These are phyloP conservation scores for Sclerodermus sp. DNA, from an alignment of 2,888 invertebrate genomes.

Conservation along the genomic window DNA sequence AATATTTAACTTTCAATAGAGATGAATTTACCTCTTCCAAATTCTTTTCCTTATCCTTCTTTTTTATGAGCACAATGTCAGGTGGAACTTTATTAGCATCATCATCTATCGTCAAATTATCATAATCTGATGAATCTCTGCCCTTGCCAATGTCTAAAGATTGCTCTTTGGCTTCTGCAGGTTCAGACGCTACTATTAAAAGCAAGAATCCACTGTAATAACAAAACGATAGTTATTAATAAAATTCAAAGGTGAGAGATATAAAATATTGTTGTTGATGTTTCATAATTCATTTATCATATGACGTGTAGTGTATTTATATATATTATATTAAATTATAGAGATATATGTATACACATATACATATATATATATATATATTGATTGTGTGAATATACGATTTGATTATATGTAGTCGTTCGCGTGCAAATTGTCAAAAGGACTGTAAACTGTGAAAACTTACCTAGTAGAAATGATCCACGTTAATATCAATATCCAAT, in stretches of 20 bases:
- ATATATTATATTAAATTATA: no score
- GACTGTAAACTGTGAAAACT: slow-evolving; percentile 11
- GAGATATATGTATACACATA: not conserved
- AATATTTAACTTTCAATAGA: not conserved
- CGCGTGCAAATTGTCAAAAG: not conserved
- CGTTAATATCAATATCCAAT: slow-evolving; percentile 66
- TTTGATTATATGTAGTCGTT: no score
- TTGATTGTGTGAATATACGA: not conserved
- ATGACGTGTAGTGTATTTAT: no score
- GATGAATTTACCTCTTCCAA: not conserved
- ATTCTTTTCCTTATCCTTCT: not conserved
- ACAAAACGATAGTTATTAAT: not conserved
- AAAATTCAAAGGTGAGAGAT: not conserved
- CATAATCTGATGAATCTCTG: slow-evolving; percentile 19
- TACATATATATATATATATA: not conserved
- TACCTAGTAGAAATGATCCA: slow-evolving; percentile 60
- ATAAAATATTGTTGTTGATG: no score
- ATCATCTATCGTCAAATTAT: slow-evolving; percentile 33
- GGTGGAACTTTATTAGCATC: not conserved
- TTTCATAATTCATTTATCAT: no score
- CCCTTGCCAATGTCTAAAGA: slow-evolving; percentile 19
- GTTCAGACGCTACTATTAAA: slow-evolving; percentile 65
- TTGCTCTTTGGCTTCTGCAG: slow-evolving; percentile 57
- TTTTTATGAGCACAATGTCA: no score
- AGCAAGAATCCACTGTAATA: slow-evolving; percentile 63